Conservation (phyloP, 2,888 invertebrate genomes). For the Ormyrus nitidulus region DNA sequence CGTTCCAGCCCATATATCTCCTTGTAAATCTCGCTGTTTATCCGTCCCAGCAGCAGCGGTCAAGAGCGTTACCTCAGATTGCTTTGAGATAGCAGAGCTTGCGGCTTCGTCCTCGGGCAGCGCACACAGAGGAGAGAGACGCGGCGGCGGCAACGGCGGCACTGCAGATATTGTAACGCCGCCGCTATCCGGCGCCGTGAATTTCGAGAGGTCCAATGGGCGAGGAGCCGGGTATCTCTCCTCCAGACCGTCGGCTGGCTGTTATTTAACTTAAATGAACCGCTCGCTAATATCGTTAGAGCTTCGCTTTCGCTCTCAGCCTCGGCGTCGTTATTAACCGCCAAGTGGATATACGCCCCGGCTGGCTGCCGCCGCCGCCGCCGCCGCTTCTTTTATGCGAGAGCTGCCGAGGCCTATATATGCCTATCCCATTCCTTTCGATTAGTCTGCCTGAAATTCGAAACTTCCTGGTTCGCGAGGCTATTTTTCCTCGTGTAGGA, state of each 20-base stretch:
- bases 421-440: constrained; percentile 10
- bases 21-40: too few species aligned
- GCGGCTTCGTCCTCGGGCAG: too few species aligned
- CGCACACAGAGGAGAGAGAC: too few species aligned
- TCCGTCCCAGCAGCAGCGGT: too few species aligned
- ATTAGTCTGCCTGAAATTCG: neutral
- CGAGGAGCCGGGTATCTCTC: neutral
- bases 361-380: too few species aligned
- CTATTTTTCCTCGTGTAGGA: too few species aligned
- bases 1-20: too few species aligned
- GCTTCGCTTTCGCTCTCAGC: constrained; percentile 10
- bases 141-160: neutral
- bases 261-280: constrained; percentile 75
- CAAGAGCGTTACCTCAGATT: too few species aligned
- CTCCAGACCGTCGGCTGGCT: constrained; percentile 58
- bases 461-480: too few species aligned
- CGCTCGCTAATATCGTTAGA: constrained; percentile 72
- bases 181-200: constrained; percentile 54
- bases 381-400: too few species aligned
- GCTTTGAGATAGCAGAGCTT: too few species aligned
- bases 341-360: neutral
- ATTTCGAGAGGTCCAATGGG: constrained; percentile 53
- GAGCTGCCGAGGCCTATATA: too few species aligned
- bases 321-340: neutral
- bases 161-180: constrained; percentile 68